Evolutionary conservation across 2,888 invertebrate species (phyloP).

Genomic region (Limenitis arthemis): DNA sequence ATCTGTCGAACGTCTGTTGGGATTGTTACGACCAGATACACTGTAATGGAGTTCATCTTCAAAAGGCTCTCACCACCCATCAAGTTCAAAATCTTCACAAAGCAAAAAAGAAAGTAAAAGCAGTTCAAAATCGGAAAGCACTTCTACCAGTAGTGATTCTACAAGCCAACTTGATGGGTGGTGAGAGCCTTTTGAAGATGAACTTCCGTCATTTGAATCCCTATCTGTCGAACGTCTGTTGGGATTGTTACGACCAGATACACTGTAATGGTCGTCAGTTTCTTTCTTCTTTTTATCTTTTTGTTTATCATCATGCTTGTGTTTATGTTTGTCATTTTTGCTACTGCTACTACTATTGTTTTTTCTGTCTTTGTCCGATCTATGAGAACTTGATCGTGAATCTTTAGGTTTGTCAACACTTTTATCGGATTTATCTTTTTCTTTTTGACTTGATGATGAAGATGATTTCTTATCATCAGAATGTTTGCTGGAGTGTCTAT

Average conservation of each 20-base stretch:
- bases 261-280: conserved; percentile 80
- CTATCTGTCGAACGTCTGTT: conserved; percentile 82
- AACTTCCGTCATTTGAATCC: conserved; percentile 83
- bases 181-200: conserved; percentile 61
- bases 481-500: conserved; percentile 45
- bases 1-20: conserved; percentile 81
- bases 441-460: conserved; percentile 44
- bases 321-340: conserved; percentile 32
- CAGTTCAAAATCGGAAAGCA: conserved; percentile 57
- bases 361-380: conserved; percentile 61
- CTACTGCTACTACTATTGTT: conserved; percentile 35
- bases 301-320: conserved; percentile 56
- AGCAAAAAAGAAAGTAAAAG: conserved; percentile 55
- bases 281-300: conserved; percentile 66
- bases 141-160: conserved; percentile 63
- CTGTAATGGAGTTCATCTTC: conserved; percentile 86
- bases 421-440: conserved; percentile 51
- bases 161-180: conserved; percentile 59
- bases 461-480: conserved; percentile 53
- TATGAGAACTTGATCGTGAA: conserved; percentile 48
- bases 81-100: conserved; percentile 47
- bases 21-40: conserved; percentile 74
- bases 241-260: conserved; percentile 74
- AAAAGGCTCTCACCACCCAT: too few species aligned
- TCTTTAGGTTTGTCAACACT: conserved; percentile 47